Percentiles rank a stretch among this genome's conserved stretches.
phyloP scores from a whole-genome alignment of 2,888 invertebrate genomes.

The Trachelus iudaicus region DNA sequence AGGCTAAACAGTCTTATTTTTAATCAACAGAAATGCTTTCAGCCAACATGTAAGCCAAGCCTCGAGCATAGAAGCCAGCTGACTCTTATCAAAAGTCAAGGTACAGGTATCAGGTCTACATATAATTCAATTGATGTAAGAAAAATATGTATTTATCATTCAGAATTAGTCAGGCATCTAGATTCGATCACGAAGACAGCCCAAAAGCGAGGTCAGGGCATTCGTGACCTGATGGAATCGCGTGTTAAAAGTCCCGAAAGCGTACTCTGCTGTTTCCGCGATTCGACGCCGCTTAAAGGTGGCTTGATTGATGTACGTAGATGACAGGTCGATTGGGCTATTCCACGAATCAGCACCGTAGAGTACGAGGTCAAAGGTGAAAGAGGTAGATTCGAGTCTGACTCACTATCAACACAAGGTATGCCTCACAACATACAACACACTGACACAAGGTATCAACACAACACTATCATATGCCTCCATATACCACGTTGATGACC shows the following conservation, averaged over 20 bases:
- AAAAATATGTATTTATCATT: background rate
- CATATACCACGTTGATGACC: background rate
- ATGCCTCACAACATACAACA: too few relatives aligned
- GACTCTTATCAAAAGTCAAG: background rate
- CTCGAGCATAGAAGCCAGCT: background rate
- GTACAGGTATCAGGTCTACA: background rate
- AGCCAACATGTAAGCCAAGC: background rate
- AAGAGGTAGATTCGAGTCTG: background rate
- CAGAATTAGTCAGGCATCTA: background rate
- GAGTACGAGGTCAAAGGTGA: background rate
- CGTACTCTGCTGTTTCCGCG: background rate
- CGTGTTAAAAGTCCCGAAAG: background rate
- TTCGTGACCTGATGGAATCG: background rate
- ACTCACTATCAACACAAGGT: background rate
- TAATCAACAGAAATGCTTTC: background rate
- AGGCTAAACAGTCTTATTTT: background rate
- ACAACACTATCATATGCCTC: background rate
- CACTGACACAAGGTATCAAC: too few relatives aligned
- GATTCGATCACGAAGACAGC: background rate
- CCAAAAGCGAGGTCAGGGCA: background rate
- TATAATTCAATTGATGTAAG: background rate
- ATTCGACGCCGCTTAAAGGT: background rate
- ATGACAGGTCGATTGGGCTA: background rate
- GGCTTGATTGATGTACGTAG: background rate
- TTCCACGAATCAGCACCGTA: background rate